Percentiles rank a stretch among this genome's conserved stretches.
Evolutionary conservation across 2,888 invertebrate species (phyloP).

Genomic region (Zele albiditarsus): DNA sequence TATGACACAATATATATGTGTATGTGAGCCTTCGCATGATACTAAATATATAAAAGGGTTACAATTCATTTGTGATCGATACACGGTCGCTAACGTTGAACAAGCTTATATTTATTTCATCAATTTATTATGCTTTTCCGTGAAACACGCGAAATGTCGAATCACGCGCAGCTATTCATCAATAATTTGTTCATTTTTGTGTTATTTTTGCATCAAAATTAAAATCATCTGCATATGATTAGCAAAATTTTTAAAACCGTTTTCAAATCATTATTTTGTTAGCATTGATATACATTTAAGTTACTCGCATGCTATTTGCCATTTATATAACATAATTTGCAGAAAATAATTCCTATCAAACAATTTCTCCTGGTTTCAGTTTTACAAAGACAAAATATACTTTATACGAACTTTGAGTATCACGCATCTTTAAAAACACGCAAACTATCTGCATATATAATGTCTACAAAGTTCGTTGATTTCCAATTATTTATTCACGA

Average conservation of each 20-base stretch:
- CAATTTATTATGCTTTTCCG: background rate
- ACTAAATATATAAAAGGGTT: background rate
- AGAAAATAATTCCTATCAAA: too few relatives aligned
- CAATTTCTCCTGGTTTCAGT: background rate
- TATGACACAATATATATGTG: background rate
- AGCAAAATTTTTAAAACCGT: too few relatives aligned
- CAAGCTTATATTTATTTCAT: constrained; percentile 5
- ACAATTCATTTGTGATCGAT: constrained; percentile 20
- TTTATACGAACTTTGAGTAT: background rate
- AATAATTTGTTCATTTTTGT: background rate
- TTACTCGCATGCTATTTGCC: background rate
- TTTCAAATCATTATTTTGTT: too few relatives aligned
- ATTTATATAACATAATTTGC: background rate
- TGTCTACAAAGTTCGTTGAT: background rate
- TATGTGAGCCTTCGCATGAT: constrained; percentile 16
- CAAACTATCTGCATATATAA: background rate
- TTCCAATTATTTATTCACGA: background rate
- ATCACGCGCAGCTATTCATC: background rate
- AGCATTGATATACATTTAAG: background rate
- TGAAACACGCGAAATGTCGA: constrained; percentile 3
- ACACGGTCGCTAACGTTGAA: constrained; percentile 28
- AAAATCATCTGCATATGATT: background rate
- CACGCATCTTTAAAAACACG: constrained; percentile 5
- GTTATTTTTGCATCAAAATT: background rate
- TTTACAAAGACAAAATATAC: background rate